phyloP scores from a whole-genome alignment of 1,140 invertebrate genomes.

The Microplitis demolitor region DNA sequence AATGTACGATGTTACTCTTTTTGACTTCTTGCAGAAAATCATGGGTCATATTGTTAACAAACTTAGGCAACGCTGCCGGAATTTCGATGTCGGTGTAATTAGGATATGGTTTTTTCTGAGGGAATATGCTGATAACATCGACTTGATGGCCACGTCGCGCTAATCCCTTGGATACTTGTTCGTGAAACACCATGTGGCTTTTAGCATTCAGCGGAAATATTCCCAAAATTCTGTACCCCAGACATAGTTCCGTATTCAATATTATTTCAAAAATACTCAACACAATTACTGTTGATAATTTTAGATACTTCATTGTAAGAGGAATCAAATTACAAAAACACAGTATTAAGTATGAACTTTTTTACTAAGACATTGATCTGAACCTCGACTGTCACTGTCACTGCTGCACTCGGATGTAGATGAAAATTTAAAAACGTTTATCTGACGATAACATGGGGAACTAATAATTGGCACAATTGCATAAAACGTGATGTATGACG shows the following conservation, averaged over 20 bases:
- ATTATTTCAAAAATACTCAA: no score
- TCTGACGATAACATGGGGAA: no score
- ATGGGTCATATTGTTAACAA: slow-evolving; percentile 17
- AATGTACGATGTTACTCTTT: background rate
- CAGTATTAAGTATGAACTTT: no score
- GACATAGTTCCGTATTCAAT: background rate
- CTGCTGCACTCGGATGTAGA: no score
- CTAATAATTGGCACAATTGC: no score
- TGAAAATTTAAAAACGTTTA: no score
- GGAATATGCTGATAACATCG: slow-evolving; percentile 40
- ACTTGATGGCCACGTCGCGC: slow-evolving; percentile 44
- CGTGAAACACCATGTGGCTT: slow-evolving; percentile 45
- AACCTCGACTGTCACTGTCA: no score
- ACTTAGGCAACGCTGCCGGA: background rate
- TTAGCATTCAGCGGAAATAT: slow-evolving; percentile 22
- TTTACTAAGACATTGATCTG: no score
- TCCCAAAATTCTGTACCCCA: background rate
- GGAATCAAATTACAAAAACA: no score
- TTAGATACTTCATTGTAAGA: background rate
- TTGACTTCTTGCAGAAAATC: background rate
- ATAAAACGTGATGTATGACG: no score
- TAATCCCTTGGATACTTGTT: slow-evolving; percentile 39
- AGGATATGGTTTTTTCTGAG: slow-evolving; percentile 25
- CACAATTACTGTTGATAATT: background rate
- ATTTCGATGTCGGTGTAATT: slow-evolving; percentile 40